A percentile compares a stretch with the other conserved stretches of the same genome.
Evolutionary conservation across 2,113 vertebrate species (phyloP).

Genomic region (Gambusia holbrooki): DNA sequence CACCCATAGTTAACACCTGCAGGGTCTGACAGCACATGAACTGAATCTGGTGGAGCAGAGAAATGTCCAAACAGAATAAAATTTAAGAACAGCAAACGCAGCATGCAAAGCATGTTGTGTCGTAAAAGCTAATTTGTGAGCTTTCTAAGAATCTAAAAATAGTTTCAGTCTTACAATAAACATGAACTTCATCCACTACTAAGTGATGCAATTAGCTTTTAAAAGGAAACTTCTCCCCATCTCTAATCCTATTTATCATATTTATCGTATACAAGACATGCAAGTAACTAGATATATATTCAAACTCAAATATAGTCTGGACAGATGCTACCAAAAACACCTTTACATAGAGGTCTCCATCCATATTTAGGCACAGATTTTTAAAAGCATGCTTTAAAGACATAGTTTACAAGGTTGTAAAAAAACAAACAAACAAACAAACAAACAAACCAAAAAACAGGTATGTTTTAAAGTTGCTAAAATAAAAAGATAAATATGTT

Average conservation of each 20-base stretch:
- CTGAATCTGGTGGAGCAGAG: neutral
- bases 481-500: neutral
- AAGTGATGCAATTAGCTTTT: conserved; percentile 18
- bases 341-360: neutral
- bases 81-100: neutral
- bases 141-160: neutral
- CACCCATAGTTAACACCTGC: conserved; percentile 15
- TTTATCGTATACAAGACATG: conserved; percentile 5
- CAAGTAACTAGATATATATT: neutral
- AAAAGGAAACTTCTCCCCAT: conserved; percentile 20
- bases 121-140: neutral
- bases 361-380: neutral
- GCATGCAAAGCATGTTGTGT: neutral
- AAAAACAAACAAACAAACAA: neutral
- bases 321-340: neutral
- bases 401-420: too few relatives aligned
- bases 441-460: neutral
- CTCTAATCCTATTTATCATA: conserved; percentile 20
- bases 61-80: neutral
- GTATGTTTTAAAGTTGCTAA: neutral
- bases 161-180: neutral
- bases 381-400: conserved; percentile 1
- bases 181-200: neutral
- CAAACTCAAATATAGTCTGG: conserved; percentile 25
- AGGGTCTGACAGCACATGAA: conserved; percentile 5